A percentile compares a stretch with the other conserved stretches of the same genome.
phyloP scores from a whole-genome alignment of 2,113 vertebrate species.

The Anser cygnoides region DNA sequence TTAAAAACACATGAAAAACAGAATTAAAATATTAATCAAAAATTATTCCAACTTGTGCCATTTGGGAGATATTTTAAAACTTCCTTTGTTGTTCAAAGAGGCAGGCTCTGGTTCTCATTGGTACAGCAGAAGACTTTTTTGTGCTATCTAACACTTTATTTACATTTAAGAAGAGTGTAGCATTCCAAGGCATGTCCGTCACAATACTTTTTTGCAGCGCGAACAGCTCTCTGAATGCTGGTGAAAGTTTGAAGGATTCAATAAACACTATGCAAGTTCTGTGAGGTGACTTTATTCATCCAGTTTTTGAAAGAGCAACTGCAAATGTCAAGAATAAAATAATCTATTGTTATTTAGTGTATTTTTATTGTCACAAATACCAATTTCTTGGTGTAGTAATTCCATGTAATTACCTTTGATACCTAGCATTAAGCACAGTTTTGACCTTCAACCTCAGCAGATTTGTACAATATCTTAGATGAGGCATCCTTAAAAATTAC shows the following conservation, averaged over 20 bases:
- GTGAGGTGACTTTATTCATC: background rate
- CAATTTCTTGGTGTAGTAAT: background rate
- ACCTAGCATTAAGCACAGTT: background rate
- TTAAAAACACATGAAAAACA: background rate
- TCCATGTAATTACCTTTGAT: background rate
- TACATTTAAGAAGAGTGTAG: background rate
- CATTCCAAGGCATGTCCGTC: background rate
- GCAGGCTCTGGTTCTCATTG: background rate
- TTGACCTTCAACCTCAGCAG: background rate
- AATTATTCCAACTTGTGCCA: background rate
- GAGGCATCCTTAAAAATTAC: background rate
- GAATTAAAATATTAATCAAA: slow-evolving; percentile 21
- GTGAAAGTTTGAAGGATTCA: background rate
- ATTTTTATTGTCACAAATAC: background rate
- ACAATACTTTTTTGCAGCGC: background rate
- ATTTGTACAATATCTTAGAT: background rate
- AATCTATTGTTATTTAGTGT: background rate
- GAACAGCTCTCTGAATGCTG: background rate
- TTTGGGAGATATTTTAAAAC: background rate
- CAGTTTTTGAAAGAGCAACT: background rate
- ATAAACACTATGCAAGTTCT: background rate
- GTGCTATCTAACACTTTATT: background rate
- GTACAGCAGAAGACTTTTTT: background rate
- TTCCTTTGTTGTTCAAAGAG: background rate
- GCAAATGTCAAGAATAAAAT: background rate